Evolutionary conservation across 2,888 invertebrate genomes (phyloP), one percentile per base, ranked within the genome.

Genomic region (Teleogryllus oceanicus): DNA sequence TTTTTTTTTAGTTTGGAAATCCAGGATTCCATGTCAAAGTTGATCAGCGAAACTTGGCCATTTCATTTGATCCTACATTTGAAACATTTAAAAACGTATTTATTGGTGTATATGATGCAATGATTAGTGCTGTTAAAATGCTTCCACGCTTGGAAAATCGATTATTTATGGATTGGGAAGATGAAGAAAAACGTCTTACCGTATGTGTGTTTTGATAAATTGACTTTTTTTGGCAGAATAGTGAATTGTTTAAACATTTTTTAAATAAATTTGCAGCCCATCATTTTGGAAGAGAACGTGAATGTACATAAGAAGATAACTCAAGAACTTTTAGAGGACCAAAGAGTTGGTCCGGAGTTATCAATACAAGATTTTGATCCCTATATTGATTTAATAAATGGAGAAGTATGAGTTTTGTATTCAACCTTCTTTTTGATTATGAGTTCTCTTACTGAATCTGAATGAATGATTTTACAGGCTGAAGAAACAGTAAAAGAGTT

Each of bases 141-240:
- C 89, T 95, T 79, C 94, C 96, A 2, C 89, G 95, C 80, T 89
- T 97, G 75, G 97, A 98, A 87, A 93, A 92, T 2, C 90, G 93
- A 84, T 87, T 95, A 76, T 94, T 93, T 86, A 89, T 93, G 83
- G 94, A 94, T 86, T 92, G 88, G 86, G 86, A 87, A 81, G 85
- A 74, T 37, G 37, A 37, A 37, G 37, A 37, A 37, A 37, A 37
- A 37, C 37, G 37, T 37, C 37, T 37, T 37, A 37, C 37, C 5
- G 37, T 37, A 37, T 37, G 37, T 37, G 5, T 37, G 8, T 37
- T 37, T 37, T 37, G 37, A 37, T 37, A 37, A 37, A 37, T 8
- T 37, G 37, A 37, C 8, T 37, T 37, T 37, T 37, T 37, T 8
- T 37, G 8, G 37, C 37, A 37, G 37, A 37, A 37, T 50, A 49